Base-by-base conservation (phyloP, 2,113 vertebrate species). In the Carassius carassius region DNA sequence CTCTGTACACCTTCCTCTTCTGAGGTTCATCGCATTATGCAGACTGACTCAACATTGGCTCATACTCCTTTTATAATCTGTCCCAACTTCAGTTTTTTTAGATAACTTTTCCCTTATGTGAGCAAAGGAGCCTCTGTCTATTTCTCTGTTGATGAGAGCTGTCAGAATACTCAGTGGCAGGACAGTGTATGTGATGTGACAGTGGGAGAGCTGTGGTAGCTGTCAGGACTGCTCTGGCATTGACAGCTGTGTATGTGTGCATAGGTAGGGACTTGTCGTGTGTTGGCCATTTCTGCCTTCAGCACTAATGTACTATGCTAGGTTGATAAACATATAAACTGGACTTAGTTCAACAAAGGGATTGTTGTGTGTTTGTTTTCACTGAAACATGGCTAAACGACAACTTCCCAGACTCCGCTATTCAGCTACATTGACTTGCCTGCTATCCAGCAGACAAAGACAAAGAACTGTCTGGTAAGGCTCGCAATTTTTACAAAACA, bases 171-270 rank as follows among this genome's bases (percentile, higher is more conserved):
- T 80, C 13, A 8, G 25, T 65, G 62, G 62, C 41, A 67, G 44
- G 60, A 81, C 62, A 67, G 78, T 69, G 23, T 65, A 67, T 78
- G 58, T 84, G 72, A 63, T 77, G 73, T 84, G 69, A 63, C 69
- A 75, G 73, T 29, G n/a, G n/a, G 47, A 75, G 73, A 51, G 14
- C 44, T 16, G 82, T 47, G 37, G 56, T 77, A n/a, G 58, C 47
- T 47, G 62, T 84, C 82, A 84, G 62, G 62, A n/a, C 21, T 1
- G 5, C 60, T 72, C 80, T 82, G 80, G 47, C 44, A 41, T 54
- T 23, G 75, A 85, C 76, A 65, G 72, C 63, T 77, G 16, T 54
- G 76, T 72, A 21, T 81, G 76, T 56, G 77, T 78, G 74, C 21
- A 32, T 78, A 25, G 23, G 56, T 32, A 0, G 25, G 37, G 73